Conservation (phyloP, 1,140 invertebrate genomes). For the Pygmarrhopalites habei region DNA sequence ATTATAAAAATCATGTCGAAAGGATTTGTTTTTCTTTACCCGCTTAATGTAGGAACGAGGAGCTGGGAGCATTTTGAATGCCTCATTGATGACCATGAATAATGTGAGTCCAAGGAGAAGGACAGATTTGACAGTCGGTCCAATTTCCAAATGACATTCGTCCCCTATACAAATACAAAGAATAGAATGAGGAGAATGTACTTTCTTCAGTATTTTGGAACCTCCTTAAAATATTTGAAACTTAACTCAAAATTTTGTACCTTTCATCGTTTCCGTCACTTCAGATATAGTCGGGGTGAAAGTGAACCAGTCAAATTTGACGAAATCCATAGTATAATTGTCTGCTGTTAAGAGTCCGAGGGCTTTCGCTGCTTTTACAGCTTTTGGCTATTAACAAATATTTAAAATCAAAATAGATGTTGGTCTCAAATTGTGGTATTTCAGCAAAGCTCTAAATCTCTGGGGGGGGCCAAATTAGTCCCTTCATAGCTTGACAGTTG, state of each 20-base stretch:
- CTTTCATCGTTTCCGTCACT: conserved; percentile 11
- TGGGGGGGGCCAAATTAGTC: no score
- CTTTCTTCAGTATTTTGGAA: conserved; percentile 8
- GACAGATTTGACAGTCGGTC: conserved; percentile 39
- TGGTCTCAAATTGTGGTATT: no score
- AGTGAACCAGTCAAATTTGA: conserved; percentile 37
- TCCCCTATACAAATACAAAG: conserved; percentile 16
- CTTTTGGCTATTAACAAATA: no score
- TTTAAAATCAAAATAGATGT: no score
- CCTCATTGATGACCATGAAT: conserved; percentile 37
- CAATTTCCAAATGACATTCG: conserved; percentile 38
- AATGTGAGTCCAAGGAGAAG: conserved; percentile 31
- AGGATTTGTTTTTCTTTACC: neutral
- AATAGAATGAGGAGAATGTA: neutral
- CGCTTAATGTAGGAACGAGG: conserved; percentile 25
- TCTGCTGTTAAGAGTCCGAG: conserved; percentile 19
- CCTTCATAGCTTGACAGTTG: no score
- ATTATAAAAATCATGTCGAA: conserved; percentile 10
- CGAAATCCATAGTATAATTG: conserved; percentile 32
- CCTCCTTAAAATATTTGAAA: no score
- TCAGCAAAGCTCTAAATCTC: no score
- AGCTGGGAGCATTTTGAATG: conserved; percentile 37
- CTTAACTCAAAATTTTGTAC: no score
- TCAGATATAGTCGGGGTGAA: conserved; percentile 28
- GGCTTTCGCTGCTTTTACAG: conserved; percentile 34